Base-by-base conservation (phyloP, 92 coral and sea anemone genomes). In the Phenganax stokvisi region DNA sequence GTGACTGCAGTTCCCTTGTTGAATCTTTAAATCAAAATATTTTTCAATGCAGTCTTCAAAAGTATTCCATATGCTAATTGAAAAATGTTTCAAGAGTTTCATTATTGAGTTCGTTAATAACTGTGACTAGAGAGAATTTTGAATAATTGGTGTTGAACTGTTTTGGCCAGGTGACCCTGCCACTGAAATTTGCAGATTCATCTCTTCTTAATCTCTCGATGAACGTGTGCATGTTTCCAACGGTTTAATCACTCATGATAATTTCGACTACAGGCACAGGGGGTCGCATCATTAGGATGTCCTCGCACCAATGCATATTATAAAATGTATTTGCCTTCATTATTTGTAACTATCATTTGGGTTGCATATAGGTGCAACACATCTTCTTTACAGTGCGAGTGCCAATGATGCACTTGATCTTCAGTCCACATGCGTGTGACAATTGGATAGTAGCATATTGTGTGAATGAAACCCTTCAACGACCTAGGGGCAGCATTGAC, bases 371-470 rank as follows among this genome's bases (percentile, higher is more conserved):
- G 20, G 47, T 81, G 81, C 30, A 82, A 66, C 1, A 82, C 82
- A 59, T 82, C 83, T 3, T 76, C 71, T 0, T 64, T 28, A 54
- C 89, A 87, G 11, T 74, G 16, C 55, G 75, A 74, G n/a, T 87
- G 90, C 87, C 90, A 87, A 60, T 84, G 73, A 28, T 87, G 87
- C 54, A 87, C 72, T 52, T 84, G 87, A 54, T 86, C 85, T 57
- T 83, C 90, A 17, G 87, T 87, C n/a, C n/a, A n/a, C n/a, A n/a
- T n/a, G n/a, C n/a, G n/a, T n/a, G n/a, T n/a, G n/a, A n/a, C n/a
- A n/a, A n/a, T n/a, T n/a, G n/a, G n/a, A n/a, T n/a, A n/a, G n/a
- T n/a, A n/a, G n/a, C n/a, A n/a, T n/a, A n/a, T n/a, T n/a, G n/a
- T n/a, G n/a, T n/a, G n/a, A n/a, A n/a, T n/a, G n/a, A n/a, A n/a